Percentiles rank a stretch among this genome's conserved stretches.
Evolutionary conservation across 2,113 vertebrate species (phyloP).

Genomic region (Peromyscus polionotus): DNA sequence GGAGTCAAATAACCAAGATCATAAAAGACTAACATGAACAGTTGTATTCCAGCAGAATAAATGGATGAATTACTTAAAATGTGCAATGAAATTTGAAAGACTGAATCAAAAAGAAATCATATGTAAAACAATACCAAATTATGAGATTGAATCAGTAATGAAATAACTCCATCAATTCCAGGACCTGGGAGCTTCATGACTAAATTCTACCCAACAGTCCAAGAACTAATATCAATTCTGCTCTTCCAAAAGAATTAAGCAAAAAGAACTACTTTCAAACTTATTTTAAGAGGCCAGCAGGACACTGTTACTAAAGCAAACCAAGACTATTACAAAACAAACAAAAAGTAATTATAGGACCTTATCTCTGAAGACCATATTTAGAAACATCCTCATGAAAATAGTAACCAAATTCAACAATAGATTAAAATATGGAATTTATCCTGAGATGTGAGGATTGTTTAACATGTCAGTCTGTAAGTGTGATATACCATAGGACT

Average conservation of each 20-base stretch:
- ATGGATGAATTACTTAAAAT: neutral
- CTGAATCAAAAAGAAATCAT: neutral
- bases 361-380: neutral
- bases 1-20: neutral
- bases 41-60: neutral
- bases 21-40: neutral
- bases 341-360: neutral
- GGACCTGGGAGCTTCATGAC: neutral
- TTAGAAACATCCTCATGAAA: neutral
- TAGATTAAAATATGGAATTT: neutral
- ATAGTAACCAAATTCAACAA: neutral
- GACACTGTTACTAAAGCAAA: neutral
- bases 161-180: neutral
- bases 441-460: neutral
- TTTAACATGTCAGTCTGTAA: neutral
- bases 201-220: neutral
- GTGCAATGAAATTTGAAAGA: neutral
- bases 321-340: neutral
- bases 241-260: neutral
- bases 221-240: neutral
- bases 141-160: neutral
- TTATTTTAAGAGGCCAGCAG: neutral
- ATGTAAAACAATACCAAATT: neutral
- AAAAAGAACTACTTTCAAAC: neutral
- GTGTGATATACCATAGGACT: neutral